phyloP scores from a whole-genome alignment of 2,113 vertebrate genomes.

The Argyrosomus japonicus region DNA sequence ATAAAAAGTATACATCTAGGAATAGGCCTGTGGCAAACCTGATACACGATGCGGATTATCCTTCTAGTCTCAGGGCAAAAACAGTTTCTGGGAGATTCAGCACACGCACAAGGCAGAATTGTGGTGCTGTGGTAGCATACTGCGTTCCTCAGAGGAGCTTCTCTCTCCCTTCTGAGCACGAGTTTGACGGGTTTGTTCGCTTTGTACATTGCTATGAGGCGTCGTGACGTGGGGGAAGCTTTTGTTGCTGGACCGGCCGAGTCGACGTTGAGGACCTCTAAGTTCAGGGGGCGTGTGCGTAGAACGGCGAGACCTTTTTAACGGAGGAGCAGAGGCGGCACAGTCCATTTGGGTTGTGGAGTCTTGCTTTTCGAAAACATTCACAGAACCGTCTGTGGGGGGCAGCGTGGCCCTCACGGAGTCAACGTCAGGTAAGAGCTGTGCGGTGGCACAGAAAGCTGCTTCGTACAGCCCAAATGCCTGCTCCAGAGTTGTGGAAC shows the following conservation, averaged over 20 bases:
- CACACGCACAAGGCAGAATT: conserved; percentile 81
- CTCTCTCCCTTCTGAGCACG: conserved; percentile 53
- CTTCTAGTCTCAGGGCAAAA: neutral
- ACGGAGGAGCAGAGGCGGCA: conserved; percentile 38
- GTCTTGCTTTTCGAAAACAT: conserved; percentile 68
- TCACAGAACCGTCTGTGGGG: conserved; percentile 17
- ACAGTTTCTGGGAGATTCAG: conserved; percentile 57
- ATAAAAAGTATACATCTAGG: conserved; percentile 70
- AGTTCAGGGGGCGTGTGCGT: conserved; percentile 36
- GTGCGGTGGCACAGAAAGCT: conserved; percentile 61
- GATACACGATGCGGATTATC: conserved; percentile 28
- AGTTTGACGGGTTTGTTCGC: conserved; percentile 42
- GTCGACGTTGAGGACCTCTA: conserved; percentile 23
- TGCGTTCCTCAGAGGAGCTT: conserved; percentile 68
- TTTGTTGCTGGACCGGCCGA: conserved; percentile 28
- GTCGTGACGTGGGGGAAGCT: conserved; percentile 24
- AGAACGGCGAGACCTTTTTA: conserved; percentile 69
- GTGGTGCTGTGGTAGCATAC: conserved; percentile 70
- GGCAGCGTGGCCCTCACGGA: conserved; percentile 37
- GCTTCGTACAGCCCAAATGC: conserved; percentile 64
- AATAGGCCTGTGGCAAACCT: conserved; percentile 41
- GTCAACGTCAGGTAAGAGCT: conserved; percentile 50
- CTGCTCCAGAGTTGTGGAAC: conserved; percentile 58
- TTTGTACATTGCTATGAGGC: conserved; percentile 21
- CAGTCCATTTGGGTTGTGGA: conserved; percentile 63